Conservation (phyloP, 2,797 vertebrate genomes). For the Benthosema pterotum region DNA sequence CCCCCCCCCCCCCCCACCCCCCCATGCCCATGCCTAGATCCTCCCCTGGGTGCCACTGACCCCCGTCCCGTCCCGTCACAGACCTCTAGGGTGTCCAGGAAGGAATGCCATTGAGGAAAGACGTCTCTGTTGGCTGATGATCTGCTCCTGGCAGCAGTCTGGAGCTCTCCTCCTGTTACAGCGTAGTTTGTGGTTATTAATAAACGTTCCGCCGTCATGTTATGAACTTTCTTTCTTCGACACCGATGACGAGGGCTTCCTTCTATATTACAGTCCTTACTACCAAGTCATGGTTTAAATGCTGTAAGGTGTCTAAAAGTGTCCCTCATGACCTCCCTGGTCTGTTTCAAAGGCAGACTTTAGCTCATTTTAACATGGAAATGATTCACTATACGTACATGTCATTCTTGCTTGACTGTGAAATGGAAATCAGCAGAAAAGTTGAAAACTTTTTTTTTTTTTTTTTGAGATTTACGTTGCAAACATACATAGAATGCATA, state of each 20-base stretch:
- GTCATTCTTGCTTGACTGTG: no score
- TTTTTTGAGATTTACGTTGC: no score
- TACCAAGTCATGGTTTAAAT: slow-evolving; percentile 35
- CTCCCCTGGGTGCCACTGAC: no score
- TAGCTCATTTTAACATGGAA: not conserved
- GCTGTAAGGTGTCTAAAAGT: slow-evolving; percentile 1
- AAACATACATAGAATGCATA: no score
- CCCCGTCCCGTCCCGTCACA: no score
- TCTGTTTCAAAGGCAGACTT: slow-evolving; percentile 2
- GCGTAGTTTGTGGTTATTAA: slow-evolving; percentile 63
- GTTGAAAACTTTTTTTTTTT: no score
- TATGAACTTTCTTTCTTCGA: slow-evolving; percentile 54
- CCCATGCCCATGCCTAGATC: no score
- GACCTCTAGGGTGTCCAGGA: slow-evolving; percentile 37
- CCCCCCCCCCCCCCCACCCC: no score
- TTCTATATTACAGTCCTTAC: slow-evolving; percentile 40
- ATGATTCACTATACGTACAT: no score
- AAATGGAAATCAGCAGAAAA: no score
- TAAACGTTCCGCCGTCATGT: slow-evolving; percentile 56
- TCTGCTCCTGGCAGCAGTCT: slow-evolving; percentile 21
- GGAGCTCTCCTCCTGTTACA: slow-evolving; percentile 51
- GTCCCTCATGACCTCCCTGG: not conserved
- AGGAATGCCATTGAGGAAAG: slow-evolving; percentile 70
- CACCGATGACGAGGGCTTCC: slow-evolving; percentile 35
- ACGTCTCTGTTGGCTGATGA: slow-evolving; percentile 39